Evolutionary conservation across 2,113 vertebrate species (phyloP).

Genomic region (Callipepla californica): DNA sequence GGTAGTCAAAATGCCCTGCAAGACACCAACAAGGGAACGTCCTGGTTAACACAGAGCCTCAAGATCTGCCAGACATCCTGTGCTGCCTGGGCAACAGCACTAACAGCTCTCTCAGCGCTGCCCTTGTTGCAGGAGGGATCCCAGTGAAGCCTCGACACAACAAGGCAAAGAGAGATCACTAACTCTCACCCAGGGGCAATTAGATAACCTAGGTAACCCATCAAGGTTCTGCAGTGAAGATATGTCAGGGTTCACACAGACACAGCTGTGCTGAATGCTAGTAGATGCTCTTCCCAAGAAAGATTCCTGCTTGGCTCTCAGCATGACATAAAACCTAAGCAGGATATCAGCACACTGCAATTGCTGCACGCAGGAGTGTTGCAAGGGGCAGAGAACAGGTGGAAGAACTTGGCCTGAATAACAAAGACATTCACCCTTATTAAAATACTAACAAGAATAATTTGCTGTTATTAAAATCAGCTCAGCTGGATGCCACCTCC

Average conservation of each 20-base stretch:
- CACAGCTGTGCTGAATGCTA: background rate
- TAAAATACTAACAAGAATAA: background rate
- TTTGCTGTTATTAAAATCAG: background rate
- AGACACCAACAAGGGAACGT: background rate
- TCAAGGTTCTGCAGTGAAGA: fast-evolving
- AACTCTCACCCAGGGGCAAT: background rate
- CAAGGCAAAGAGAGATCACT: background rate
- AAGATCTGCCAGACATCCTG: background rate
- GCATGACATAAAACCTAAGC: background rate
- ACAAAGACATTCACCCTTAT: background rate
- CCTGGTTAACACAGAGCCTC: background rate
- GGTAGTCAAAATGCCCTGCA: conserved; percentile 93
- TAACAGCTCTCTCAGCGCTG: background rate
- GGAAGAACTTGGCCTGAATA: background rate
- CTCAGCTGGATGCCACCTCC: background rate
- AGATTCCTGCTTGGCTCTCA: background rate
- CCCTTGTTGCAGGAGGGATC: background rate
- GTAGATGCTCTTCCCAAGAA: background rate
- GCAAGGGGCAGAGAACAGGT: background rate
- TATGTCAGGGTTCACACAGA: background rate
- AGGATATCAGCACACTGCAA: background rate
- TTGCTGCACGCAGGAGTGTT: background rate
- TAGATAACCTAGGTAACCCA: background rate
- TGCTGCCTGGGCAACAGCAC: fast-evolving
- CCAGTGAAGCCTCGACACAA: background rate